Base-by-base conservation (phyloP, 1,140 invertebrate species). In the Drosophila punjabiensis region DNA sequence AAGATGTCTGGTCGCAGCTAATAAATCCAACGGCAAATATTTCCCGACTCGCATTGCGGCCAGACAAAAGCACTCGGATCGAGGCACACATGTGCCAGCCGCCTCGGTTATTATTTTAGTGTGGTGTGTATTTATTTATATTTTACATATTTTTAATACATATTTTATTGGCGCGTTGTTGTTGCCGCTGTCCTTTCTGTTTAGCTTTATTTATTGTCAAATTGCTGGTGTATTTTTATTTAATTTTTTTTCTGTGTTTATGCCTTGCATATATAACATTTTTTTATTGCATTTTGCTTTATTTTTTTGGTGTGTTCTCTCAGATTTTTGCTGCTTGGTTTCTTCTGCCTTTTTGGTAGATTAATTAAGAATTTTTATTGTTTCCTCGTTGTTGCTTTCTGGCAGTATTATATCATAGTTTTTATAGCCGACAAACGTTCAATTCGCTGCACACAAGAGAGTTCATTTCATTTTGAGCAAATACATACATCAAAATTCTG, bases 281-380 rank as follows among this genome's bases (percentile, higher is more conserved):
- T 82, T 81, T 82, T 86, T 87, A 82, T 87, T 82, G 69, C 69
- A 82, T 41, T 81, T 75, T 77, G 24, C 28, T 35, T 45, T 73
- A n/a, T 66, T 45, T 59, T 50, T 50, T 64, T 39, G 62, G 52
- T 68, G 59, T 64, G 60, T 30, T 41, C 33, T n/a, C n/a, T 67
- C 30, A 56, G 33, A 66, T 41, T 73, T 76, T 70, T 78, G 68
- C 52, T 53, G 50, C 60, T 77, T 76, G 61, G 70, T 32, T 69
- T 67, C 45, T 74, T 64, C 39, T 64, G 55, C 65, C 60, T 79
- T 76, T 74, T 75, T 74, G 78, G 45, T 82, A 81, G 55, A 71
- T 88, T 77, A 68, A 89, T 84, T 89, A 88, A 81, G 74, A 37
- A 85, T 63, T 88, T 88, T 88, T 88, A 88, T 79, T 81, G 64